Percentiles rank a stretch among this genome's conserved stretches.
Evolutionary conservation across 1,140 invertebrate genomes (phyloP).

Genomic region (Temnothorax nylanderi): DNA sequence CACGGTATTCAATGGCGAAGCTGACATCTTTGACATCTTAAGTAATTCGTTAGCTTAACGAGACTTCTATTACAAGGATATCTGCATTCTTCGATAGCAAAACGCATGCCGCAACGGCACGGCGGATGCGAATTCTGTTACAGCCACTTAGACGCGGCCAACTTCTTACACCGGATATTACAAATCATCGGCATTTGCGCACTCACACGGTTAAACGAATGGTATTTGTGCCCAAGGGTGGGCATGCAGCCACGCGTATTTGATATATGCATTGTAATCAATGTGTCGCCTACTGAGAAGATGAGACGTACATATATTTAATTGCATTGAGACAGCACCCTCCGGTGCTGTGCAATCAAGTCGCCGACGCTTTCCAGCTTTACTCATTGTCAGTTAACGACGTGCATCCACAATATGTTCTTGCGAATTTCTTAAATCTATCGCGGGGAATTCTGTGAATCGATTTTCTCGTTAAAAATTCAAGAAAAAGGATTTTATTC

Average conservation of each 20-base stretch:
- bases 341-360: neutral
- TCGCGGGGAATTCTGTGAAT: neutral
- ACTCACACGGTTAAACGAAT: constrained; percentile 46
- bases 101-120: neutral
- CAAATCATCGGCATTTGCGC: constrained; percentile 9
- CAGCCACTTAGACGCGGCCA: neutral
- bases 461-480: neutral
- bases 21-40: neutral
- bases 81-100: constrained; percentile 46
- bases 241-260: neutral
- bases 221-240: constrained; percentile 9
- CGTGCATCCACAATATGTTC: neutral
- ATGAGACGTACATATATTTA: neutral
- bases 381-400: constrained; percentile 4
- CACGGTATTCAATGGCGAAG: neutral
- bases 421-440: neutral
- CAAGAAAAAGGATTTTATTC: neutral
- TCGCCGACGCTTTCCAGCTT: constrained; percentile 36
- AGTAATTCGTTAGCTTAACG: neutral
- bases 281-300: constrained; percentile 25
- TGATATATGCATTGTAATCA: constrained; percentile 6
- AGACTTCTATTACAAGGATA: constrained; percentile 44
- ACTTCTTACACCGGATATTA: constrained; percentile 12
- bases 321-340: constrained; percentile 30
- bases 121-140: constrained; percentile 26